A percentile compares a stretch with the other conserved stretches of the same genome.
Evolutionary conservation across 1,140 invertebrate genomes (phyloP).

Genomic region (Trichonephila clavipes): DNA sequence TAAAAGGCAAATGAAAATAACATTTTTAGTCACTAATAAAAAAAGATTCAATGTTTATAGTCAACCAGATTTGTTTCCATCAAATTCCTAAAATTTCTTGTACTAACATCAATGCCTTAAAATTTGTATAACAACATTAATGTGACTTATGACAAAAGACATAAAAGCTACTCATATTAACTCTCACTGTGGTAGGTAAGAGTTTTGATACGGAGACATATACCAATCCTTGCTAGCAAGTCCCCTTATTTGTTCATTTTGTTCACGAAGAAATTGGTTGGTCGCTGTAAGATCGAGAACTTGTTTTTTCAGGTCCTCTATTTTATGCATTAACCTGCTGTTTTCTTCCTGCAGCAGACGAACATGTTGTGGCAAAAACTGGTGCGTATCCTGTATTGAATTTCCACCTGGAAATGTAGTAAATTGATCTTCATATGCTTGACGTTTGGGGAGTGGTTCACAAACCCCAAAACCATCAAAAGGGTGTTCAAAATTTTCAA

Average conservation of each 20-base stretch:
- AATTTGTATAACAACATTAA: constrained; percentile 75
- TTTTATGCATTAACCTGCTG: constrained; percentile 85
- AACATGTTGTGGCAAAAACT: constrained; percentile 56
- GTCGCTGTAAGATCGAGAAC: constrained; percentile 87
- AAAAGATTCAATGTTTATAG: constrained; percentile 61
- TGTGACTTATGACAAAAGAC: constrained; percentile 69
- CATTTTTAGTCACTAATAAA: neutral
- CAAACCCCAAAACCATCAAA: constrained; percentile 72
- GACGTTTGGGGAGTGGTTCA: constrained; percentile 78
- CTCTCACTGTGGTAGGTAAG: constrained; percentile 58
- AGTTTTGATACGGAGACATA: constrained; percentile 69
- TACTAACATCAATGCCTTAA: constrained; percentile 76
- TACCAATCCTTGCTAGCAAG: constrained; percentile 83
- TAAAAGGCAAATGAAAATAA: constrained; percentile 35
- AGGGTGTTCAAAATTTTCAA: constrained; percentile 69
- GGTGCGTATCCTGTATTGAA: neutral
- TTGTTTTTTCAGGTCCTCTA: constrained; percentile 88
- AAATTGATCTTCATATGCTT: constrained; percentile 75
- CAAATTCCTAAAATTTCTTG: constrained; percentile 57
- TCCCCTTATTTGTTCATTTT: constrained; percentile 87
- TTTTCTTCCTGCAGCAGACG: constrained; percentile 87
- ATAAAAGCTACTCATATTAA: constrained; percentile 43
- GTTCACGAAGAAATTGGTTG: constrained; percentile 89
- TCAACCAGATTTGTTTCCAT: constrained; percentile 31
- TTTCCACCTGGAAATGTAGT: constrained; percentile 21